phyloP scores from a whole-genome alignment of 92 coral and sea anemone species.

The Actinernus sp. region DNA sequence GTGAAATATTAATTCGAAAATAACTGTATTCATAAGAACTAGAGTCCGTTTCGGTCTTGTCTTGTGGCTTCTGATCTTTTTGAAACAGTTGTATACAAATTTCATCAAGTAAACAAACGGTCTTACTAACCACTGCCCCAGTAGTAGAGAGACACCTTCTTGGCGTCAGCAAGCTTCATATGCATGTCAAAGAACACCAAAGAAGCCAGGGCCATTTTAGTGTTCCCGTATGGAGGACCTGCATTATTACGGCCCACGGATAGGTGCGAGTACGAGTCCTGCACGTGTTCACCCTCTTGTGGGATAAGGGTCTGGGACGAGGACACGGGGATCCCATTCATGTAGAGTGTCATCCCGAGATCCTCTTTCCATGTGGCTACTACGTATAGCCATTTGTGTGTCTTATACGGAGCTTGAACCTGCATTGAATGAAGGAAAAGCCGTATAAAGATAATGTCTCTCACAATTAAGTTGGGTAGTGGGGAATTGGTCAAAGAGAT shows the following conservation, averaged over 20 bases:
- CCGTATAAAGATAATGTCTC: no score
- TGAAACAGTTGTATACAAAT: no score
- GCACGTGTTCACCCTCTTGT: conserved; percentile 84
- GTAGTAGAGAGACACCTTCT: conserved; percentile 86
- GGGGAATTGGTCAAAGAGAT: no score
- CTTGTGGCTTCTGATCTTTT: no score
- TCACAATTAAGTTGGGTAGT: no score
- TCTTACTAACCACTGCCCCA: conserved; percentile 88
- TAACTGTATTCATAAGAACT: no score
- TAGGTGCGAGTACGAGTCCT: conserved; percentile 76
- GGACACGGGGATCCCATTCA: conserved; percentile 82
- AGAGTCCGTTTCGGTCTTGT: no score
- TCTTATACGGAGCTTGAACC: conserved; percentile 83
- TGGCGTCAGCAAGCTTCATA: conserved; percentile 75
- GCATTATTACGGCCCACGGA: conserved; percentile 92
- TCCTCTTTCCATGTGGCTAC: conserved; percentile 90
- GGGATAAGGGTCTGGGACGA: conserved; percentile 81
- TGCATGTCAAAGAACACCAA: conserved; percentile 89
- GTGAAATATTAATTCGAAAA: no score
- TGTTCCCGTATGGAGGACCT: conserved; percentile 94
- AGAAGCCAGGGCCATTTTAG: conserved; percentile 87
- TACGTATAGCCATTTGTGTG: conserved; percentile 83
- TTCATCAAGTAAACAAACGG: no score
- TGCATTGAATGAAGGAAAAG: conserved; percentile 7
- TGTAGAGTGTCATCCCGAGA: conserved; percentile 83